Evolutionary conservation across 2,888 invertebrate species (phyloP).

Genomic region (Myopa testacea): DNA sequence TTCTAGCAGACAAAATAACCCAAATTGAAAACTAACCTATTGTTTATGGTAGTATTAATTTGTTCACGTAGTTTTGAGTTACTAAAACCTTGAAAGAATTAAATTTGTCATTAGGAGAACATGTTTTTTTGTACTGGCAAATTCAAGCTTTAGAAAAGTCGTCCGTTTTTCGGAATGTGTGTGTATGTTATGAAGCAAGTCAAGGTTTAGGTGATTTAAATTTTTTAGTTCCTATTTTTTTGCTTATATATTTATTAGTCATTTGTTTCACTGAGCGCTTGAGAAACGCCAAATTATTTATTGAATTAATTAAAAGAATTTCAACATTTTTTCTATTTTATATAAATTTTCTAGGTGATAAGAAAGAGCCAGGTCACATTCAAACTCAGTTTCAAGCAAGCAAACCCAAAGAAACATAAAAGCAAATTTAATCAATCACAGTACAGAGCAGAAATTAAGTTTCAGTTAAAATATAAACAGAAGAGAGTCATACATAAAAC

Average conservation of each 20-base stretch:
- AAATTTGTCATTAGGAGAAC: not conserved
- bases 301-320: conserved; percentile 55
- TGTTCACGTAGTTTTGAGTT: not conserved
- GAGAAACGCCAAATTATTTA: conserved; percentile 43
- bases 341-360: conserved; percentile 65
- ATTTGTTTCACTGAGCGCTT: conserved; percentile 41
- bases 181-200: not conserved
- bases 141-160: not conserved
- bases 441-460: conserved; percentile 40
- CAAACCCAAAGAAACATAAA: conserved; percentile 59
- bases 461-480: conserved; percentile 25
- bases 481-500: conserved; percentile 19
- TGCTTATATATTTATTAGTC: conserved; percentile 29
- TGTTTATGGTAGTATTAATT: conserved; percentile 1
- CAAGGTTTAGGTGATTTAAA: conserved; percentile 35
- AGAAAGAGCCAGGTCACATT: conserved; percentile 58
- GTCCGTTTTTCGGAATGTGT: too few relatives aligned
- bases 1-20: not conserved
- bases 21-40: not conserved
- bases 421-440: conserved; percentile 46
- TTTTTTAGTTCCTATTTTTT: conserved; percentile 38
- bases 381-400: conserved; percentile 59
- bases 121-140: not conserved
- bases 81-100: not conserved
- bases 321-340: conserved; percentile 57